Evolutionary conservation across 2,888 invertebrate genomes (phyloP).

Genomic region (Noctua comes): DNA sequence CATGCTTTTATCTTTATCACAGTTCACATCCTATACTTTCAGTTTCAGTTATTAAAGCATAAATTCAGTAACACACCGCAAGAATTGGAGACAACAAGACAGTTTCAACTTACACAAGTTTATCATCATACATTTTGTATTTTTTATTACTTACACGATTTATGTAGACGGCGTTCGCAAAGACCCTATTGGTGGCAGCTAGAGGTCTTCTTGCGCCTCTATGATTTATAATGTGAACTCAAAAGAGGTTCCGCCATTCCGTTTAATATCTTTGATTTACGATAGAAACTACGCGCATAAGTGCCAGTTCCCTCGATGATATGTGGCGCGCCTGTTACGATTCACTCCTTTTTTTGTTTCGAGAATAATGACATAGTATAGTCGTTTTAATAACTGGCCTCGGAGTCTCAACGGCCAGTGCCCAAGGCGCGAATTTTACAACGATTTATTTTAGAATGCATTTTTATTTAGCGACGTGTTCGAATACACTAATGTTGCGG

Average conservation of each 20-base stretch:
- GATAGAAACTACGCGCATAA: slow-evolving; percentile 89
- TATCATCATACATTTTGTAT: slow-evolving; percentile 71
- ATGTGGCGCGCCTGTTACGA: slow-evolving; percentile 87
- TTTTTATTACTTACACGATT: slow-evolving; percentile 79
- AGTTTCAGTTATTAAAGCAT: background rate
- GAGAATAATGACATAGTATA: slow-evolving; percentile 88
- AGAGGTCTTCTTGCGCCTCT: slow-evolving; percentile 85
- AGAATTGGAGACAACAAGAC: slow-evolving; percentile 30
- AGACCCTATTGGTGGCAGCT: slow-evolving; percentile 85
- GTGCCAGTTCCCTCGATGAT: slow-evolving; percentile 88
- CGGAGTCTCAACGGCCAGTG: slow-evolving; percentile 75
- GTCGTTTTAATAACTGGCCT: slow-evolving; percentile 87
- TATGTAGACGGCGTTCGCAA: slow-evolving; percentile 83
- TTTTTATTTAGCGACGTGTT: slow-evolving; percentile 76
- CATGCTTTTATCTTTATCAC: background rate
- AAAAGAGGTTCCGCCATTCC: slow-evolving; percentile 89
- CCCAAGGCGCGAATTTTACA: slow-evolving; percentile 84
- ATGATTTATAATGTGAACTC: slow-evolving; percentile 90
- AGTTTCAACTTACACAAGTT: slow-evolving; percentile 58
- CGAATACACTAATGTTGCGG: slow-evolving; percentile 73
- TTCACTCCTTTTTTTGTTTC: slow-evolving; percentile 86
- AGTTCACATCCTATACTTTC: background rate
- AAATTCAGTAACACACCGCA: slow-evolving; percentile 13
- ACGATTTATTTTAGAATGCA: slow-evolving; percentile 82
- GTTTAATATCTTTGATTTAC: slow-evolving; percentile 91